Evolutionary conservation across 1,140 invertebrate genomes (phyloP).

Genomic region (Macrosteles quadrilineatus): DNA sequence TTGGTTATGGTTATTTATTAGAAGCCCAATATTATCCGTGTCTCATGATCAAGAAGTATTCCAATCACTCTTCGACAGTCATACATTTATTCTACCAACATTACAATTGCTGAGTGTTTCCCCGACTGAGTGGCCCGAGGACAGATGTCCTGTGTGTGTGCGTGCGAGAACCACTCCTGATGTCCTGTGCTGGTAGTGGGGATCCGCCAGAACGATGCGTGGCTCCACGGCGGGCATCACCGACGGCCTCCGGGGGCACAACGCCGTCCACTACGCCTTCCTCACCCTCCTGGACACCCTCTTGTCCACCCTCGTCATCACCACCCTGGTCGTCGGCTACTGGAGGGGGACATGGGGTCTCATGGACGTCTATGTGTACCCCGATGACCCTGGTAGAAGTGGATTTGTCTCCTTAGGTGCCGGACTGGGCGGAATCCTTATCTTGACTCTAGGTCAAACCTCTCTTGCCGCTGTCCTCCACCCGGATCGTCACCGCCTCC

Average conservation of each 20-base stretch:
- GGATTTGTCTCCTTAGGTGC: conserved; percentile 64
- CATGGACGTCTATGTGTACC: conserved; percentile 70
- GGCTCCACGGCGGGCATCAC: conserved; percentile 47
- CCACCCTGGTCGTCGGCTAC: conserved; percentile 78
- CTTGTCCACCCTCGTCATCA: conserved; percentile 69
- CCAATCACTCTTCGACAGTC: no score
- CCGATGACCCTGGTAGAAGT: conserved; percentile 59
- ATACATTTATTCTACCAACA: no score
- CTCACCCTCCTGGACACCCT: conserved; percentile 68
- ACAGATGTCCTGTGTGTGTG: no score
- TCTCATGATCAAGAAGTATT: no score
- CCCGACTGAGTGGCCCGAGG: no score
- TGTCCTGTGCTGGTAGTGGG: no score
- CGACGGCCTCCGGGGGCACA: conserved; percentile 45
- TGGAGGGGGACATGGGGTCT: conserved; percentile 85
- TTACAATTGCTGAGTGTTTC: no score
- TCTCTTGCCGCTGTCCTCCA: conserved; percentile 60
- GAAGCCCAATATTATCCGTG: no score
- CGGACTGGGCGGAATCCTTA: conserved; percentile 66
- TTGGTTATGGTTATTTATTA: no score
- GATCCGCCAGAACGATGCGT: conserved; percentile 35
- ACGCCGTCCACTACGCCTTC: conserved; percentile 56
- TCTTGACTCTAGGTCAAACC: conserved; percentile 67
- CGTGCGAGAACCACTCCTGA: no score
- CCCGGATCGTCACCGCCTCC: conserved; percentile 65